Conservation (phyloP, 1,140 invertebrate genomes). For the Hormaphis cornu region DNA sequence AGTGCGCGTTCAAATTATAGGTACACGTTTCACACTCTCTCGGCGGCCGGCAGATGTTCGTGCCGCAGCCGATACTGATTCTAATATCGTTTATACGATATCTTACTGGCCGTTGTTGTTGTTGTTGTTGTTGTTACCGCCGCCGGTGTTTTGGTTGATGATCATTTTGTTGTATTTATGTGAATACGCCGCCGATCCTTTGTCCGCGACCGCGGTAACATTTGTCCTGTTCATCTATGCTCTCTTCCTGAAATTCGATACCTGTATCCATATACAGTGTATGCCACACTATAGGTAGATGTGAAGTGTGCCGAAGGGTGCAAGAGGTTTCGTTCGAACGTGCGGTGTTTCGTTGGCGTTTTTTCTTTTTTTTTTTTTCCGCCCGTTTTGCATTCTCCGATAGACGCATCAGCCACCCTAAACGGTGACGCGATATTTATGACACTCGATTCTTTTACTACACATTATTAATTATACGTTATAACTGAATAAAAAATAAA, state of each 20-base stretch:
- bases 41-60: constrained; percentile 5
- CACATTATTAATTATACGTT: too few relatives aligned
- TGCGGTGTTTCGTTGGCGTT: neutral
- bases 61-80: neutral
- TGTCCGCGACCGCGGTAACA: constrained; percentile 1
- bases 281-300: too few relatives aligned
- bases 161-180: constrained; percentile 26
- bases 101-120: neutral
- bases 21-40: constrained; percentile 12
- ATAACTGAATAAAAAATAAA: too few relatives aligned
- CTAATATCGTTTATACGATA: too few relatives aligned
- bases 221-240: neutral
- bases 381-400: too few relatives aligned
- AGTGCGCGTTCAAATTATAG: neutral
- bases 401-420: too few relatives aligned
- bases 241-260: neutral
- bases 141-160: neutral
- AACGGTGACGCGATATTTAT: too few relatives aligned
- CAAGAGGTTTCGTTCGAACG: too few relatives aligned
- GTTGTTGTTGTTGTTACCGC: too few relatives aligned
- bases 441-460: too few relatives aligned
- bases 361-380: neutral
- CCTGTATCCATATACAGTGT: too few relatives aligned
- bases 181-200: constrained; percentile 1
- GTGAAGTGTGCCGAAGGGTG: too few relatives aligned